These are phyloP conservation scores for Masnerella sp. DNA, from an alignment of 2,888 invertebrate genomes.

Conservation along the genomic window DNA sequence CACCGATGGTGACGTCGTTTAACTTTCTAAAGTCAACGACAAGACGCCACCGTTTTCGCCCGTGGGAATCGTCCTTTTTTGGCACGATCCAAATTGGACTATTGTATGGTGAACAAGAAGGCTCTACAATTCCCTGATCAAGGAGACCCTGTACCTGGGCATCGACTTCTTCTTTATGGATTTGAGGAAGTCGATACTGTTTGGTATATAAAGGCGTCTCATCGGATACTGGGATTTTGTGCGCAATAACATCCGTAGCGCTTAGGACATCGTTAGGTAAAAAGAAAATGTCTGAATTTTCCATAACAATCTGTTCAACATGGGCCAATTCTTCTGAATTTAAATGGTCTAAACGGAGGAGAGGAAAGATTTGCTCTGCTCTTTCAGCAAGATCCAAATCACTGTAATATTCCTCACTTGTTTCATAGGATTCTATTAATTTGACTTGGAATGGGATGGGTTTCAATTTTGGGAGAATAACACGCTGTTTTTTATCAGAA, in stretches of 20 bases:
- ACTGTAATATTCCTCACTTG: no score
- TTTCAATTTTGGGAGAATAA: background rate
- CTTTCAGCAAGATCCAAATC: no score
- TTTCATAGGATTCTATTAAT: no score
- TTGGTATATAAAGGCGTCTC: background rate
- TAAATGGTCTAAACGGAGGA: background rate
- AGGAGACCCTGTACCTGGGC: background rate
- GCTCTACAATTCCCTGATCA: background rate
- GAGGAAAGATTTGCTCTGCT: no score
- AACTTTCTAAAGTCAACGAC: conserved; percentile 5
- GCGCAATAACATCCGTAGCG: background rate
- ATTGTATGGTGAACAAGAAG: conserved; percentile 2
- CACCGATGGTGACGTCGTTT: conserved; percentile 23
- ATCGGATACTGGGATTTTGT: background rate
- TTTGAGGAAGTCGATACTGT: conserved; percentile 2
- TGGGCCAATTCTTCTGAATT: background rate
- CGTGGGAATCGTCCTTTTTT: background rate
- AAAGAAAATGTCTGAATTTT: background rate
- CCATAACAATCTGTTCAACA: background rate
- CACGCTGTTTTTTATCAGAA: background rate
- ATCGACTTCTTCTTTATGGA: conserved; percentile 5
- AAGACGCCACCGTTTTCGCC: background rate
- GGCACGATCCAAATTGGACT: background rate
- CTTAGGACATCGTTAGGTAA: background rate
- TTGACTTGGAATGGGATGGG: background rate